Conservation (phyloP, 2,888 invertebrate genomes). For the Drosophila trichaetosa region DNA sequence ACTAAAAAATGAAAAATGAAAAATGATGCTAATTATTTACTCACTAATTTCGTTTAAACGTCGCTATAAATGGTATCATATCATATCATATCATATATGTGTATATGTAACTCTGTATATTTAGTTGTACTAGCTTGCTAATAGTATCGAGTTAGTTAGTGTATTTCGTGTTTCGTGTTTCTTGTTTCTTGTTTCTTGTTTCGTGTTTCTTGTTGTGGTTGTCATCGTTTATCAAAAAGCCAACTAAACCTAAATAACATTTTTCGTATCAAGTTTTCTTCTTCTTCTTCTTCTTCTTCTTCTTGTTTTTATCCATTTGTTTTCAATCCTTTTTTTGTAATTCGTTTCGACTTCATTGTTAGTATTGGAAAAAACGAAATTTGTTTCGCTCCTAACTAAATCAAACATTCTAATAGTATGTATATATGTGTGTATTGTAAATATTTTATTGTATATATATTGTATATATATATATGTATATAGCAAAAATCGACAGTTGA, state of each 20-base stretch:
- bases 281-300: background rate
- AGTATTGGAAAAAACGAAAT: slow-evolving; percentile 9
- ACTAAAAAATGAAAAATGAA: background rate
- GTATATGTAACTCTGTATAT: slow-evolving; percentile 26
- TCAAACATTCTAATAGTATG: slow-evolving; percentile 17
- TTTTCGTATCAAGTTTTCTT: slow-evolving; percentile 25
- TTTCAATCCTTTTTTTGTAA: slow-evolving; percentile 3
- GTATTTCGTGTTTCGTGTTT: background rate
- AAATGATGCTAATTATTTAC: slow-evolving; percentile 18
- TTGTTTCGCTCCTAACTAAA: background rate
- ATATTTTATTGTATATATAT: slow-evolving; percentile 11
- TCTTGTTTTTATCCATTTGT: background rate
- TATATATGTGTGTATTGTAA: slow-evolving; percentile 11
- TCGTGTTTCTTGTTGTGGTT: slow-evolving; percentile 9
- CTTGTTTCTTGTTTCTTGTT: background rate
- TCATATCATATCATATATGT: slow-evolving; percentile 28
- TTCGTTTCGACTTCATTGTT: slow-evolving; percentile 29
- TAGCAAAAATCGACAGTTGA: slow-evolving; percentile 83
- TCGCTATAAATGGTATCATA: slow-evolving; percentile 36
- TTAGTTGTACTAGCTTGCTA: slow-evolving; percentile 42
- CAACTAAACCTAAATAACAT: slow-evolving; percentile 75
- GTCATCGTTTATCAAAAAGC: slow-evolving; percentile 38
- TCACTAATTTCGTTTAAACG: slow-evolving; percentile 57
- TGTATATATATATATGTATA: background rate
- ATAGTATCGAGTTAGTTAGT: slow-evolving; percentile 40